Base-by-base conservation (phyloP, 2,113 vertebrate genomes). In the Syngnathoides biaculeatus region DNA sequence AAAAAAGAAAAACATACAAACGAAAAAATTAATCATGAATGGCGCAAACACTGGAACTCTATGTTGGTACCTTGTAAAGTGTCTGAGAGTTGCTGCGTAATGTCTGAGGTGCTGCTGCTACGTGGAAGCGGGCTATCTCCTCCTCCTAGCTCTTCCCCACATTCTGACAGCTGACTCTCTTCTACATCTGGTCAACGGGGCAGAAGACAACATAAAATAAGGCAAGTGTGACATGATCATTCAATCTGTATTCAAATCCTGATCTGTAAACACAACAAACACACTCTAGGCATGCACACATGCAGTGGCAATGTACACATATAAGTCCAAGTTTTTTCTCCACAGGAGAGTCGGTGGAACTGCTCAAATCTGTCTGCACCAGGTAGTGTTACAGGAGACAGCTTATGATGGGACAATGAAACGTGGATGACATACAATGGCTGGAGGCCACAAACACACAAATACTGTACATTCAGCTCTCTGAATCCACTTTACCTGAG, bases 51-150 rank as follows among this genome's bases (percentile, higher is more conserved):
- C 42, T 12, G 17, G 14, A 26, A 53, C 22, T 22, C 15, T 72
- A 35, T 61, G 26, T 47, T 8, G 39, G 0, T 91, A 96, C 95
- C 95, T 89, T 93, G 94, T 40, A 93, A 86, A 40, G 90, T 78
- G 19, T 95, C 93, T 9, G 91, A 87, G 42, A 91, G 84, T 1
- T 93, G 93, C 64, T 96, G 94, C 17, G 93, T 84, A 85, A 99
- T 92, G 75, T 98, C 96, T 0, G 97, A 96, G 26, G 95, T 93
- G 89, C 97, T 98, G 84, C 94, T 96, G 73, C 96, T 98, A 45
- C 95, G 94, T 2, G 90, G 88, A 82, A 82, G 92, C 69, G 68
- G 96, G 86, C 79, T 89, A 19, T 94, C 95, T 24, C 88, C 92
- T 2, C 93, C 85, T 5, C 74, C 76, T n/a, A 88, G 59, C 73